Conservation (phyloP, 1,140 invertebrate species). For the Sinella curviseta region DNA sequence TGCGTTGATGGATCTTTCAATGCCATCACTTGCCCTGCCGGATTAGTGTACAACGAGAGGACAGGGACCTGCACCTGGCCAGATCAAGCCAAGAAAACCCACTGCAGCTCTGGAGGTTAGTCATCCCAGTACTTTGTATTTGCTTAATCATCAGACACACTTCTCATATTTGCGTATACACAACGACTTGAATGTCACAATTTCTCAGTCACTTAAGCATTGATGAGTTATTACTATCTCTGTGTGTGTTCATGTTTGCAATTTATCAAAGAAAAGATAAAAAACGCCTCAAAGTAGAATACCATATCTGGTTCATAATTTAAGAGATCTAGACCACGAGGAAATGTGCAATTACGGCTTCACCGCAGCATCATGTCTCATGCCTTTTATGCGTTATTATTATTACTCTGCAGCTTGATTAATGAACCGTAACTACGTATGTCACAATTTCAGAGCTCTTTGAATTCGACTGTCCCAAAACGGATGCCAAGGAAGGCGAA, state of each 20-base stretch:
- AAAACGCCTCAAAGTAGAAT: background rate
- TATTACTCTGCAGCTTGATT: slow-evolving; percentile 5
- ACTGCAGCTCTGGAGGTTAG: slow-evolving; percentile 74
- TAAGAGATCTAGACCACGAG: background rate
- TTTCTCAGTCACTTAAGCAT: no score
- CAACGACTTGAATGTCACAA: no score
- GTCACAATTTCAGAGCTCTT: slow-evolving; percentile 69
- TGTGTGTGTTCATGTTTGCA: no score
- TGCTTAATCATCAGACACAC: no score
- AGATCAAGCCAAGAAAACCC: slow-evolving; percentile 81
- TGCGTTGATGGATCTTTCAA: slow-evolving; percentile 87
- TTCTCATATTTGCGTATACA: no score
- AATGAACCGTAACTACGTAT: background rate
- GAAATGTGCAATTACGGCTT: background rate
- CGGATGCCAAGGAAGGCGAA: slow-evolving; percentile 67
- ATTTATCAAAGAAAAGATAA: background rate
- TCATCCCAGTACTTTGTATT: background rate
- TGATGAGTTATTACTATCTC: no score
- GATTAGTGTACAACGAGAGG: slow-evolving; percentile 83
- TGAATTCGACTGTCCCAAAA: slow-evolving; percentile 79
- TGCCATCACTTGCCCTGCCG: slow-evolving; percentile 82
- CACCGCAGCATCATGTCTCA: background rate
- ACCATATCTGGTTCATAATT: background rate
- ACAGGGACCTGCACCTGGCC: slow-evolving; percentile 89
- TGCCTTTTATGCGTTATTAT: slow-evolving; percentile 23